Conservation (phyloP, 2,113 vertebrate genomes). For the Cervus canadensis region DNA sequence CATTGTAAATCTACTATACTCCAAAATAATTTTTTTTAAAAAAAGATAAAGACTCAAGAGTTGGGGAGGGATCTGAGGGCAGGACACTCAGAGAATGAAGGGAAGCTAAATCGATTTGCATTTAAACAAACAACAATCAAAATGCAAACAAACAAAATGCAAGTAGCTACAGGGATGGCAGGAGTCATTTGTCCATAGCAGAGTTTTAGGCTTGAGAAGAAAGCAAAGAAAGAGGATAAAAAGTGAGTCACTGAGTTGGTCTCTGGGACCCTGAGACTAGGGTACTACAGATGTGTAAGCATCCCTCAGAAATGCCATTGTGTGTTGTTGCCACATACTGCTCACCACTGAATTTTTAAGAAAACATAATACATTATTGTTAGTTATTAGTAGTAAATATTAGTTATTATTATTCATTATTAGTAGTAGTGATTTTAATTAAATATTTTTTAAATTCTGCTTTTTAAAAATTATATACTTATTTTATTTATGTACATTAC, state of each 20-base stretch:
- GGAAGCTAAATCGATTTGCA: background rate
- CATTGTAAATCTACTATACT: background rate
- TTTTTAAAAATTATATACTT: background rate
- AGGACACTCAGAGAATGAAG: background rate
- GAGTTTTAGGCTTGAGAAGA: background rate
- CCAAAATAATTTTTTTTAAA: background rate
- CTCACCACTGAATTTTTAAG: background rate
- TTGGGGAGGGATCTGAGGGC: background rate
- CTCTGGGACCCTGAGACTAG: background rate
- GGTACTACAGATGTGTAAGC: background rate
- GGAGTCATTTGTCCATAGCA: background rate
- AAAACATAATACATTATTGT: background rate
- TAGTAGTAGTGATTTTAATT: background rate
- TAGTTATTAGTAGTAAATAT: background rate
- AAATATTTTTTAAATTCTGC: background rate
- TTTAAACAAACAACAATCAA: background rate
- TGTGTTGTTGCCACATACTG: background rate
- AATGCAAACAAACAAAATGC: background rate
- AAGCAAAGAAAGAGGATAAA: background rate
- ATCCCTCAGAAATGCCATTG: background rate
- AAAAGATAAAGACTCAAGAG: background rate
- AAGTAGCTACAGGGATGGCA: background rate
- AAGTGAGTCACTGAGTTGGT: background rate
- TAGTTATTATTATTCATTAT: background rate
- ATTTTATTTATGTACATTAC: background rate